These are phyloP conservation scores for Crax fasciolata DNA, from an alignment of 2,797 vertebrate species.

Conservation along the genomic window DNA sequence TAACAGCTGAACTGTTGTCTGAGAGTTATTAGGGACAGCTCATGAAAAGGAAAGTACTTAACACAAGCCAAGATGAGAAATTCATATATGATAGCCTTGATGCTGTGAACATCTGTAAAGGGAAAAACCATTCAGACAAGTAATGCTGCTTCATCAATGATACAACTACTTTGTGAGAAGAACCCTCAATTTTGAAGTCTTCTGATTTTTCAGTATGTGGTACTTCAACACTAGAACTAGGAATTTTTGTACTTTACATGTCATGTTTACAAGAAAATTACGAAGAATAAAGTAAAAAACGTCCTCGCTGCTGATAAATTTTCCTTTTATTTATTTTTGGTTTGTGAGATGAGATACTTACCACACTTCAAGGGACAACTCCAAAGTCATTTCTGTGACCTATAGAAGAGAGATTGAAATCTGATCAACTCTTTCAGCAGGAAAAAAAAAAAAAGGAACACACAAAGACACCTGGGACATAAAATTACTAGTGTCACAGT, in stretches of 20 bases:
- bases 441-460: background rate
- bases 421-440: background rate
- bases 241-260: background rate
- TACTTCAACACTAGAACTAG: background rate
- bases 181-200: background rate
- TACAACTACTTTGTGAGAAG: background rate
- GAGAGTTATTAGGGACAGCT: background rate
- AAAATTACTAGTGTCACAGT: background rate
- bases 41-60: background rate
- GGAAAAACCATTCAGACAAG: background rate
- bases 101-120: background rate
- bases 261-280: background rate
- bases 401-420: conserved; percentile 81
- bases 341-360: conserved; percentile 80
- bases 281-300: background rate
- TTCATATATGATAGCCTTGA: accelerated
- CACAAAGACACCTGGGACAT: background rate
- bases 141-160: background rate
- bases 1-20: background rate
- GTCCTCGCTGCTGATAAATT: background rate
- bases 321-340: background rate
- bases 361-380: conserved; percentile 95
- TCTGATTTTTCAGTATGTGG: background rate
- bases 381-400: conserved; percentile 93
- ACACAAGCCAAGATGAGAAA: background rate